Base-by-base conservation (phyloP, 2,888 invertebrate species). In the Tenthredo amoena region DNA sequence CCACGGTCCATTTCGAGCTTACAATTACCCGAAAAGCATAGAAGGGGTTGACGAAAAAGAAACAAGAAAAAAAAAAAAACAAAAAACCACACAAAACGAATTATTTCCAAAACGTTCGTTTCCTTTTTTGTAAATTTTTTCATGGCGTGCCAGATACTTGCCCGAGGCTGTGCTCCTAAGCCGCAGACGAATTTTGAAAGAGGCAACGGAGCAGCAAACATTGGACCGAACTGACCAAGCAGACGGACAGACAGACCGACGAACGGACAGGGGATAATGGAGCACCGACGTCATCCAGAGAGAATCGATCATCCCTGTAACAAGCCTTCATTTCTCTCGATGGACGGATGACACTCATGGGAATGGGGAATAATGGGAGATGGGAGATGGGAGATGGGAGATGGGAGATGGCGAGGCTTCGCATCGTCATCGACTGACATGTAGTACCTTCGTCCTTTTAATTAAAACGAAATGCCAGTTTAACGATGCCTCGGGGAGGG, bases 301-400 rank as follows among this genome's bases (percentile, higher is more conserved):
- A 83, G 87, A 84, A 90, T 90, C 90, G 89, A 90, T 90, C 89
- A 90, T 89, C 89, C 86, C 50, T 82, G 26, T 81, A 87, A 85
- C 86, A 86, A 85, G 85, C 65, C 68, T 81, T 81, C 81, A 81
- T 81, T 81, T 81, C 81, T 81, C 81, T 81, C 81, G 81, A 81
- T 81, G 81, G 81, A 81, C 81, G 81, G 62, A 81, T 81, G 81
- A 81, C 62, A 81, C 81, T 81, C 81, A 62, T 62, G 81, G 81
- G 81, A 81, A 81, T 50, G 47, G 40, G 37, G 15, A 18, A 81
- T 68, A 34, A 34, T 65, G 34, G 18, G 34, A 34, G 31, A 62
- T 62, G 26, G 26, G 26, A 26, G 26, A 62, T 62, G 58, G 58
- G n/a, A 21, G 21, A 68, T 68, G 68, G 68, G n/a, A 26, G 26